These are phyloP conservation scores for Paracentrotus lividus DNA, from an alignment of 53 echinoderm and acorn worm species.

Conservation along the genomic window DNA sequence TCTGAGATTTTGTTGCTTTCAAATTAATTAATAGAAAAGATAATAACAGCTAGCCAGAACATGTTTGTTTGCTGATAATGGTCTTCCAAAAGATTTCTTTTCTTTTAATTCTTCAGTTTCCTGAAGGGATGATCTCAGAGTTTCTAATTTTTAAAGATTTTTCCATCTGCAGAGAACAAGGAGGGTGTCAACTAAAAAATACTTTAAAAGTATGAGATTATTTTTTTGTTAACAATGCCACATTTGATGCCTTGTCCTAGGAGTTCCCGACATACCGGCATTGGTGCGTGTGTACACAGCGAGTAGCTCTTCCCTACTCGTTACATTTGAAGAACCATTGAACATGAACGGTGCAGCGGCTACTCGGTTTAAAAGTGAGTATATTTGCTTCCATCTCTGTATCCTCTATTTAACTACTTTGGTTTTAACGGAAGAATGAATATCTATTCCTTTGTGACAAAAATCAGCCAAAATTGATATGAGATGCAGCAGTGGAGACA, in stretches of 20 bases:
- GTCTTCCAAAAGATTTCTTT: background rate
- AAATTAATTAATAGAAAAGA: background rate
- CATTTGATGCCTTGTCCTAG: slow-evolving; percentile 44
- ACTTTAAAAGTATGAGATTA: background rate
- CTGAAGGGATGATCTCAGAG: background rate
- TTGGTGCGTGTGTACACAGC: slow-evolving; percentile 82
- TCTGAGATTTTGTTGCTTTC: background rate
- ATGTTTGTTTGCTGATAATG: background rate
- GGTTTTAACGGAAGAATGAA: too few relatives aligned
- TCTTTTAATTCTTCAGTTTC: background rate
- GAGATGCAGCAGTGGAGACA: too few relatives aligned
- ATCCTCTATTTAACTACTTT: background rate
- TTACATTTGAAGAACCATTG: slow-evolving; percentile 90
- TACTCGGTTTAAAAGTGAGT: slow-evolving; percentile 96
- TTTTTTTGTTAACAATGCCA: background rate
- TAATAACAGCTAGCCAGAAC: background rate
- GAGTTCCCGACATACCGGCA: slow-evolving; percentile 89
- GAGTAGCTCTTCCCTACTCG: slow-evolving; percentile 90
- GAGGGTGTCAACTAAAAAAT: background rate
- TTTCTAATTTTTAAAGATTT: background rate
- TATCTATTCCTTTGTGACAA: too few relatives aligned
- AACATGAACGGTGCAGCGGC: slow-evolving; percentile 92
- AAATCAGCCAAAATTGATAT: too few relatives aligned
- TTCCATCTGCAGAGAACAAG: background rate
- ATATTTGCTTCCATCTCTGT: too few relatives aligned